Conservation (phyloP, 2,888 invertebrate genomes). For the Pandemis corylana region DNA sequence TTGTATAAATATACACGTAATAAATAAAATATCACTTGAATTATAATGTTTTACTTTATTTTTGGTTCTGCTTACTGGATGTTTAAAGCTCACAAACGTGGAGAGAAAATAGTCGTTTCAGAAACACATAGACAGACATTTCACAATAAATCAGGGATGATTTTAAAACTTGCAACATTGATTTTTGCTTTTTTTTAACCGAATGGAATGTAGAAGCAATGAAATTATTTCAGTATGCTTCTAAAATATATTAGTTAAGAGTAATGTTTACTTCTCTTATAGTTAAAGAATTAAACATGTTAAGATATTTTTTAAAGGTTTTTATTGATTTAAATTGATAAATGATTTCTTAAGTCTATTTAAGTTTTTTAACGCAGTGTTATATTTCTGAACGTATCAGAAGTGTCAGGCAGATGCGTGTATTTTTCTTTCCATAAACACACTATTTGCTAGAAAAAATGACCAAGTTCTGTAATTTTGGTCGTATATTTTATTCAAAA, state of each 20-base stretch:
- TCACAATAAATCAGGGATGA: constrained; percentile 4
- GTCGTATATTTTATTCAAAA: no score
- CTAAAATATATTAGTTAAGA: background rate
- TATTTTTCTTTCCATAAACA: constrained; percentile 1
- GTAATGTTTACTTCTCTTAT: background rate
- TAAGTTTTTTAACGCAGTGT: background rate
- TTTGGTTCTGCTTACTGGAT: no score
- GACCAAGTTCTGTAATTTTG: background rate
- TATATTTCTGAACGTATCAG: constrained; percentile 16
- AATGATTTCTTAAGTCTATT: background rate
- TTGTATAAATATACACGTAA: no score
- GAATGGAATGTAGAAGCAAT: background rate
- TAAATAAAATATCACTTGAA: no score
- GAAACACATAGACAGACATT: background rate
- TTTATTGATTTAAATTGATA: background rate
- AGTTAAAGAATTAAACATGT: background rate
- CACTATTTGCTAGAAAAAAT: no score
- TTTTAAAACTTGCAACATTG: background rate
- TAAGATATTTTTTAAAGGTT: no score
- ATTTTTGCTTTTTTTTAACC: background rate
- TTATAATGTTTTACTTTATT: no score
- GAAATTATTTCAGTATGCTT: background rate
- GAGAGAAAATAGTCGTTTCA: no score
- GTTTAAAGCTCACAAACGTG: no score
- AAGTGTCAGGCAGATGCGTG: constrained; percentile 9